Evolutionary conservation across 2,888 invertebrate species (phyloP).

Genomic region (Laspeyria flexula): DNA sequence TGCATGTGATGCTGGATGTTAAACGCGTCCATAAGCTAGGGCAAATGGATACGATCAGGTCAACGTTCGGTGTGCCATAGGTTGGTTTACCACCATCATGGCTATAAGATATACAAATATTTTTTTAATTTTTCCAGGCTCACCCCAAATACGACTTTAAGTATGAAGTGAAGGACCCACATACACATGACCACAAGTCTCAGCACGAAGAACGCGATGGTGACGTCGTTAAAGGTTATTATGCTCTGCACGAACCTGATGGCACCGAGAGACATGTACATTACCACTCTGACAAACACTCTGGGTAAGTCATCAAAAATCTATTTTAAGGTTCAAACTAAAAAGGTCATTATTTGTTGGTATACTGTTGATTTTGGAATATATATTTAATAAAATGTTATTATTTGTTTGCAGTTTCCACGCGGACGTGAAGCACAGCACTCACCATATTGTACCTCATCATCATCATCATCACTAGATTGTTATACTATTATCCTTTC

Average conservation of each 20-base stretch:
- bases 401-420: constrained; percentile 61
- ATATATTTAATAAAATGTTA: no score
- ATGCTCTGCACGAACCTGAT: constrained; percentile 75
- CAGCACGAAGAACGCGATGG: no score
- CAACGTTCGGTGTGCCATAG: no score
- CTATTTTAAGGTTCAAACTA: no score
- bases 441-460: constrained; percentile 48
- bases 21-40: no score
- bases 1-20: no score
- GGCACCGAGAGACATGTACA: constrained; percentile 70
- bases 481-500: constrained; percentile 3
- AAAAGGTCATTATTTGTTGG: no score
- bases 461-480: constrained; percentile 33
- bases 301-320: constrained; percentile 33
- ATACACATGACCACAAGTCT: constrained; percentile 85
- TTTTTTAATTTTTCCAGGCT: constrained; percentile 39
- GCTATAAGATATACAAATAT: no score
- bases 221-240: constrained; percentile 85
- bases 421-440: constrained; percentile 63
- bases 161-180: constrained; percentile 83
- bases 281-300: constrained; percentile 76
- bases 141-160: constrained; percentile 70
- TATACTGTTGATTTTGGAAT: no score
- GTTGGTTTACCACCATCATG: no score
- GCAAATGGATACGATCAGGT: no score